Evolutionary conservation across 1,140 invertebrate genomes (phyloP).

Genomic region (Leptoteleia sp.): DNA sequence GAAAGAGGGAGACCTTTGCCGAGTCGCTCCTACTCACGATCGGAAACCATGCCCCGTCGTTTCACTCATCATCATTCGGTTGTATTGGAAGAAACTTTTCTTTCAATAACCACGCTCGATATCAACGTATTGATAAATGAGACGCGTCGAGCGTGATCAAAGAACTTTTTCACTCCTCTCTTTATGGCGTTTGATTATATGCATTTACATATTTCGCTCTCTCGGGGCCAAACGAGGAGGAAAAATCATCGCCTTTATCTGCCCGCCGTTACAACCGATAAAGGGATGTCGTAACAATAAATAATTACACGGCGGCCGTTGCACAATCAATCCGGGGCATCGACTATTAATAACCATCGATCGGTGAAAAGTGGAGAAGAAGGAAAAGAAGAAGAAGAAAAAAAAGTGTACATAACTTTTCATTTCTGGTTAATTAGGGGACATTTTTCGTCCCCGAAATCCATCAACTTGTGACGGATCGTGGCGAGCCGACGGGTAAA

Average conservation of each 20-base stretch:
- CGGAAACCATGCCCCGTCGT: constrained; percentile 57
- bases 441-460: background rate
- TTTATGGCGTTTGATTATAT: constrained; percentile 51
- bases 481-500: background rate
- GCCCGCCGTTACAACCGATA: constrained; percentile 15
- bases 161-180: constrained; percentile 47
- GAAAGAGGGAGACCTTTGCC: constrained; percentile 68
- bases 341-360: constrained; percentile 5
- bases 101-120: constrained; percentile 56
- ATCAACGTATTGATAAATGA: constrained; percentile 63
- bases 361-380: background rate
- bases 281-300: constrained; percentile 35
- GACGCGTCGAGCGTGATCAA: constrained; percentile 51
- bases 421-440: background rate
- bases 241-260: constrained; percentile 25
- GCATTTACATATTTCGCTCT: constrained; percentile 36
- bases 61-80: constrained; percentile 52
- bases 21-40: constrained; percentile 70
- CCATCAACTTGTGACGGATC: constrained; percentile 8
- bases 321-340: constrained; percentile 2
- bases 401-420: no score
- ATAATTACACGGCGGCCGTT: constrained; percentile 19
- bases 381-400: no score
- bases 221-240: background rate
- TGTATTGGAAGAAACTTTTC: constrained; percentile 59